Percentiles rank a stretch among this genome's conserved stretches.
These are phyloP conservation scores for Mastigias papua DNA, from an alignment of 30 jellyfish, hydroid and myxozoan species.

Conservation along the genomic window DNA sequence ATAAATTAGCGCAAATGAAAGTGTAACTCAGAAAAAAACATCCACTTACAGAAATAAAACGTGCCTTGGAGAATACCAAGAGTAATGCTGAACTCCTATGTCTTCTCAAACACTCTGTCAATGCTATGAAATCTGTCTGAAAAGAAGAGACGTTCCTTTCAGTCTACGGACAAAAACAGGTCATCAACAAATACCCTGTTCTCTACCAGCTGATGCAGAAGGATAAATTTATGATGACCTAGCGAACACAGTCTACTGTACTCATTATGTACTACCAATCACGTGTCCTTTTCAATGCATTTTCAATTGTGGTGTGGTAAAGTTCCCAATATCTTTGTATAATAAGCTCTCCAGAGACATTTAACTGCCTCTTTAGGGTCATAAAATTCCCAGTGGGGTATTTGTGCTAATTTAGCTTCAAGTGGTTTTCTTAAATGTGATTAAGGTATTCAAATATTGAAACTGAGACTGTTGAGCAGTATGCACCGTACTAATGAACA, in stretches of 20 bases:
- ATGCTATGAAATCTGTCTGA: not conserved
- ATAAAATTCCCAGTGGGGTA: not conserved
- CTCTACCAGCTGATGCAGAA: not conserved
- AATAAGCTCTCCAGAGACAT: not conserved
- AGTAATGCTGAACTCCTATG: not conserved
- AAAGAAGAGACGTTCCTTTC: not conserved
- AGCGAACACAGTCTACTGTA: no score
- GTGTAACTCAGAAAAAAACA: no score
- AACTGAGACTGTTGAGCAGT: not conserved
- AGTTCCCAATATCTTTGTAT: not conserved
- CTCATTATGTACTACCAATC: no score
- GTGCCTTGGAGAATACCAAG: slow-evolving; percentile 3
- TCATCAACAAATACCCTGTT: not conserved
- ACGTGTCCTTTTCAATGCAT: no score
- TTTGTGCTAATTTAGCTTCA: not conserved
- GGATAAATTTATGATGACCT: not conserved
- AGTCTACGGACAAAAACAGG: not conserved
- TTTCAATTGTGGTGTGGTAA: not conserved
- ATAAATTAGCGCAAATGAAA: no score
- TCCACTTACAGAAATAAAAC: not conserved
- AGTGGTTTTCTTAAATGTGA: not conserved
- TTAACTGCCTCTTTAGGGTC: not conserved
- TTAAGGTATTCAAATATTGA: not conserved
- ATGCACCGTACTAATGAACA: not conserved
- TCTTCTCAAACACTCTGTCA: not conserved